Evolutionary conservation across 1,140 invertebrate genomes (phyloP).

Genomic region (Cydia fagiglandana): DNA sequence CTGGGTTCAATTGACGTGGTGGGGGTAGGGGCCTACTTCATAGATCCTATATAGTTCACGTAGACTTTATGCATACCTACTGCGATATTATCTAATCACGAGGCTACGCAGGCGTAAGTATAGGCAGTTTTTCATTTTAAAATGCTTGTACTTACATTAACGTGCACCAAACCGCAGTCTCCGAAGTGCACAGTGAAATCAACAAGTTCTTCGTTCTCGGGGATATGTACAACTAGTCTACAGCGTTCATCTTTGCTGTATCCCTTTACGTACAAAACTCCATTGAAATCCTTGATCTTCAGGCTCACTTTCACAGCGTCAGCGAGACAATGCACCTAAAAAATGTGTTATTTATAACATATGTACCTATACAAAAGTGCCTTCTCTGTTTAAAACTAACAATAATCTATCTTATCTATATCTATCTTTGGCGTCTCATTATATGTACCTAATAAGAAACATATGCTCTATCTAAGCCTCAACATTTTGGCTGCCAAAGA

Average conservation of each 20-base stretch:
- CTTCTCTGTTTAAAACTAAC: background rate
- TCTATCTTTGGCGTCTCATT: too few species aligned
- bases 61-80: too few species aligned
- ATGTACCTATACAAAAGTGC: background rate
- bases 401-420: background rate
- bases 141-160: slow-evolving; percentile 85
- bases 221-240: slow-evolving; percentile 87
- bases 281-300: slow-evolving; percentile 92
- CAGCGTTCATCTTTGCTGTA: slow-evolving; percentile 96
- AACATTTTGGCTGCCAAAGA: too few species aligned
- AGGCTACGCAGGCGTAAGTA: background rate
- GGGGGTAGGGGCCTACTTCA: too few species aligned
- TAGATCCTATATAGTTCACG: too few species aligned
- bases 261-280: slow-evolving; percentile 95
- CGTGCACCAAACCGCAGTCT: slow-evolving; percentile 93
- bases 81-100: too few species aligned
- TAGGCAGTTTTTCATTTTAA: background rate
- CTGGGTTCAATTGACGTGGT: too few species aligned
- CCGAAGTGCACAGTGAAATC: slow-evolving; percentile 96
- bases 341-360: slow-evolving; percentile 31
- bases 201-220: slow-evolving; percentile 85
- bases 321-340: slow-evolving; percentile 89
- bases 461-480: too few species aligned
- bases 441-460: too few species aligned
- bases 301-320: slow-evolving; percentile 95